Evolutionary conservation across 2,888 invertebrate genomes (phyloP), one percentile per base, ranked within the genome.

Genomic region (Lithophane ornitopus): DNA sequence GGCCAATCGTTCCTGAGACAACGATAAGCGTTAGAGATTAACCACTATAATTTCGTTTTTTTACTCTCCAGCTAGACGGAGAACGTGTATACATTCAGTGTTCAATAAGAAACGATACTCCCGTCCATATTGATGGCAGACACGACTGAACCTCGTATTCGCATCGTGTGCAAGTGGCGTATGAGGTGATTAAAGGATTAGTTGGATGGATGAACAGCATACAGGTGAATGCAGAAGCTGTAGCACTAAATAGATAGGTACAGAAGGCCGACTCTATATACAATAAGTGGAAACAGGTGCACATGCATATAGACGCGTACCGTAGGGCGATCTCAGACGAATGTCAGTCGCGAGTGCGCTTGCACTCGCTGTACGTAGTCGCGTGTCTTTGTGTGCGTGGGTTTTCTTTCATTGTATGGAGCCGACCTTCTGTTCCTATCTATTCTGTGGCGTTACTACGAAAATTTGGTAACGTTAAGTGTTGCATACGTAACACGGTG

Each of bases 101-200:
- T 54, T 46, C 34, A 75, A 26, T 39, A 75, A 61, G 76, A 66
- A 61, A 28, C 39, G 26, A 46, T 44, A 28, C 52, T n/a, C 58
- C 41, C 34, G 58, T 75, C 34, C 54, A 66, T 61, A 81, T 76
- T 66, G 78, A 41, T 76, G 46, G 52, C 46, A 75, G 82, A 76
- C n/a, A 26, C 34, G 75, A 59, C 22, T 58, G 56, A 52, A 75
- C 58, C 52, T 59, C 52, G 65, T 49, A 83, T 82, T 59, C 69
- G 65, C 83, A 66, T 69, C 59, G 58, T 83, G 70, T 70, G 62
- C 66, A 67, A 67, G 73, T 66, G 63, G 62, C 70, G 72, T 70
- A 73, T 85, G 81, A 81, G 26, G n/a, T 74, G 67, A 85, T 85
- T 81, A 85, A n/a, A 56, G 84, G 80, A 69, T 80, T 83, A 83